Conservation (phyloP, 2,113 vertebrate species). For the Amblyopsis rosae region DNA sequence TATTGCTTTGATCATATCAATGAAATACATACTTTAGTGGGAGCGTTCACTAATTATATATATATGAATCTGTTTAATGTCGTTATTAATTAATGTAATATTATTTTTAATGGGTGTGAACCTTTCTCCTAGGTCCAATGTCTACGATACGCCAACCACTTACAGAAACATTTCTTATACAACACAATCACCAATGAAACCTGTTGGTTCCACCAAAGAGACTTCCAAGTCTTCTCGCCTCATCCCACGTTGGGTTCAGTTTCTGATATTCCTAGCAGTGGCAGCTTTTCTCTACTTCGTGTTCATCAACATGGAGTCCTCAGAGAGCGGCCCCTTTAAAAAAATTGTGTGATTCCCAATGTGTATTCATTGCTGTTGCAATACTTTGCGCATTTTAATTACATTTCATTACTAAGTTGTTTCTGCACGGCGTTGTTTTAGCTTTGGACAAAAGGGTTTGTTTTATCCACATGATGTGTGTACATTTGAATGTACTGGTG, state of each 20-base stretch:
- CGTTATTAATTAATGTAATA: background rate
- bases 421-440: background rate
- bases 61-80: no score
- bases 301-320: conserved; percentile 69
- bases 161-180: conserved; percentile 36
- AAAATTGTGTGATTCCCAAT: conserved; percentile 50
- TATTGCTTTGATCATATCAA: background rate
- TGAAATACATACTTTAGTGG: background rate
- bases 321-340: conserved; percentile 47
- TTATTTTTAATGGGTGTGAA: background rate
- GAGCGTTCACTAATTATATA: no score
- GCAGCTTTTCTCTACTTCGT: conserved; percentile 66
- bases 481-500: no score
- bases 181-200: conserved; percentile 22
- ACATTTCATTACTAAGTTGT: background rate
- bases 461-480: background rate
- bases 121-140: conserved; percentile 40
- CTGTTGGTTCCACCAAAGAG: conserved; percentile 5
- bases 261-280: conserved; percentile 66
- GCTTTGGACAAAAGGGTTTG: background rate
- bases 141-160: conserved; percentile 47
- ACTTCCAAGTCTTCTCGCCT: conserved; percentile 38
- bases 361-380: background rate
- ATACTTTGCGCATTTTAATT: conserved; percentile 23
- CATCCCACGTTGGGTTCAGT: conserved; percentile 73